Evolutionary conservation across 2,888 invertebrate species (phyloP).

Genomic region (Agonopterix alstromeriana): DNA sequence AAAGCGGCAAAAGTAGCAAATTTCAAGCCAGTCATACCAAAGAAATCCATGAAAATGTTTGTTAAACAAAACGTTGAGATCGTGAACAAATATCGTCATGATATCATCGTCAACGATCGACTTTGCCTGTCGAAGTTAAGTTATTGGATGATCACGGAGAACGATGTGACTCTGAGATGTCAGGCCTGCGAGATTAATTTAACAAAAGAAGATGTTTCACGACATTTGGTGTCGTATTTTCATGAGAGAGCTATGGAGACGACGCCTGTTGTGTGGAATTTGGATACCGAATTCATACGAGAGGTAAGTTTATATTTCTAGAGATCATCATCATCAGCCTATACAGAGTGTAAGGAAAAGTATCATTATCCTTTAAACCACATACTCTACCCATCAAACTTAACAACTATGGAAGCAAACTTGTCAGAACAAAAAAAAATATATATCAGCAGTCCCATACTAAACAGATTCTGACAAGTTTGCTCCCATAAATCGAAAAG

Average conservation of each 20-base stretch:
- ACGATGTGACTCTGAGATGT: slow-evolving; percentile 15
- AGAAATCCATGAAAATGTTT: slow-evolving; percentile 7
- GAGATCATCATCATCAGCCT: no score
- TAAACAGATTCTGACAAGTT: no score
- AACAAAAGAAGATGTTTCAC: neutral
- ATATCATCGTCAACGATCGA: slow-evolving; percentile 24
- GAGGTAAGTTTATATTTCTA: no score
- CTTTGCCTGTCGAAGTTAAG: slow-evolving; percentile 20
- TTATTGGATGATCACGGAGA: slow-evolving; percentile 16
- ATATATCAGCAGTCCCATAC: no score
- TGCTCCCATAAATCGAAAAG: no score
- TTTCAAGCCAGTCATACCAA: slow-evolving; percentile 7
- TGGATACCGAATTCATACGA: slow-evolving; percentile 17
- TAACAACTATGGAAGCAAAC: no score
- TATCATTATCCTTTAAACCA: no score
- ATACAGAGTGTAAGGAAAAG: no score
- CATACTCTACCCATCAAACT: no score
- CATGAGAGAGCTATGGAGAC: slow-evolving; percentile 9
- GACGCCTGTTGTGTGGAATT: slow-evolving; percentile 10
- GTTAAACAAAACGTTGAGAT: neutral
- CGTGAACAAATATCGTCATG: neutral
- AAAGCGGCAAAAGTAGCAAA: slow-evolving; percentile 7
- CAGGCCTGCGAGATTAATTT: slow-evolving; percentile 19
- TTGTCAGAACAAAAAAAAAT: no score
- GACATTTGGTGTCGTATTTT: slow-evolving; percentile 4